Base-by-base conservation (phyloP, 1,140 invertebrate genomes). In the Magallana ariakensis region DNA sequence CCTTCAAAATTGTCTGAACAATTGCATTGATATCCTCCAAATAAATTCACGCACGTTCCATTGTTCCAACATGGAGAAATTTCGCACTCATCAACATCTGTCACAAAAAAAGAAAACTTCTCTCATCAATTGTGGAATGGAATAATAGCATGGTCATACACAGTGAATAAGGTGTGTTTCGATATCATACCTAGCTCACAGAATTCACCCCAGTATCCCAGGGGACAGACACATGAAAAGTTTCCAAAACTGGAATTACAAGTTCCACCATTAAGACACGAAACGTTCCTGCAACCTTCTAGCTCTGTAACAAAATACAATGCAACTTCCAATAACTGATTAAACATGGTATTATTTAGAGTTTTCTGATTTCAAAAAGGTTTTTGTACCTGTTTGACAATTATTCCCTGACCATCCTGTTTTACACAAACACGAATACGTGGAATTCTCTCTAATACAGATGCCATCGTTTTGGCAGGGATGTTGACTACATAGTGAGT, bases 1-100 rank as follows among this genome's bases (percentile, higher is more conserved):
- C 99, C 99, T 19, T 97, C 97, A 92, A 99, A 99, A 82, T 98
- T 98, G 26, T 97, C 95, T 15, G 98, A 98, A 95, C 99, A 99
- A 19, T 87, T 75, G 87, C 94, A 95, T 26, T 19, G 87, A 87
- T 92, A 82, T 19, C 22, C 56, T 19, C 58, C 84, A 15, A 13
- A 46, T 33, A 55, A 13, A 75, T 70, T 60, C 6, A 8, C 16
- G 22, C 84, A 85, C 46, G 16, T 62, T 85, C 62, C 53, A 62
- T 56, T 56, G 26, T 66, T 66, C 56, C 46, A 33, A 70, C 53
- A 54, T 33, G 57, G 58, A 22, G 53, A 54, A n/a, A 66, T 19
- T 4, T 9, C 15, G n/a, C 66, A 66, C 60, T 85, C 53, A 70
- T 55, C 54, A 53, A 81, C 8, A 46, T 81, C 80, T 81, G 80